Evolutionary conservation across 2,797 vertebrate species (phyloP), one percentile per base, ranked within the genome.

Genomic region (Aulostomus chinensis): DNA sequence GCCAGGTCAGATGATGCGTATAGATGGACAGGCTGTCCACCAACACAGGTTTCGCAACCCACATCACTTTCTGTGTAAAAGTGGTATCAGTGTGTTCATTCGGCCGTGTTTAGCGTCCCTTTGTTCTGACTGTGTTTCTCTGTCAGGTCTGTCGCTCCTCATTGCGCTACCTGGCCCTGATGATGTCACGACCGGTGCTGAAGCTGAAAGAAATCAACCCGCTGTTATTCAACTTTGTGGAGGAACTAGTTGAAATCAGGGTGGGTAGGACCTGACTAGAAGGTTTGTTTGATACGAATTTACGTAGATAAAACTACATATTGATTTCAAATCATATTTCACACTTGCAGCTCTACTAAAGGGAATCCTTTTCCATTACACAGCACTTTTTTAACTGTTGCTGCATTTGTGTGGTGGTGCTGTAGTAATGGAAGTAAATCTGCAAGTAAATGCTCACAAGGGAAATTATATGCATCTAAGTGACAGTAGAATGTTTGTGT

Each of bases 161-260:
- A 40, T 87, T 98, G 91, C 92, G 97, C n/a, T 99, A 98, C 83
- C 87, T 99, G 72, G 84, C 94, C 0, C 89, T 99, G 77, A 98
- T 99, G 96, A 88, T 96, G 54, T 78, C 94, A 0, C 88, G 97
- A 25, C 97, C 97, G 0, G 97, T 99, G 54, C 89, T 99, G 70
- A 94, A 91, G 58, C 87, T 99, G 58, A 91, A 94, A 13, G 95
- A 96, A 86, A 93, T 97, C 84, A 99, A 99, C 76, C 97, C 97
- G 0, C 88, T 98, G 73, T 93, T 99, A 3, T 99, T 98, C 83
- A 99, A 95, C 91, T 96, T 96, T 7, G 96, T 99, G 70, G 96
- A 98, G 81, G 96, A 98, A 71, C 92, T 99, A 73, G 96, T 98
- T 20, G 95, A 98, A 87, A 99, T 98, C 73, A 89, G 95, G 87